Percentiles rank a stretch among this genome's conserved stretches.
phyloP scores from a whole-genome alignment of 2,888 invertebrate species.

The Cephus rjabovi region DNA sequence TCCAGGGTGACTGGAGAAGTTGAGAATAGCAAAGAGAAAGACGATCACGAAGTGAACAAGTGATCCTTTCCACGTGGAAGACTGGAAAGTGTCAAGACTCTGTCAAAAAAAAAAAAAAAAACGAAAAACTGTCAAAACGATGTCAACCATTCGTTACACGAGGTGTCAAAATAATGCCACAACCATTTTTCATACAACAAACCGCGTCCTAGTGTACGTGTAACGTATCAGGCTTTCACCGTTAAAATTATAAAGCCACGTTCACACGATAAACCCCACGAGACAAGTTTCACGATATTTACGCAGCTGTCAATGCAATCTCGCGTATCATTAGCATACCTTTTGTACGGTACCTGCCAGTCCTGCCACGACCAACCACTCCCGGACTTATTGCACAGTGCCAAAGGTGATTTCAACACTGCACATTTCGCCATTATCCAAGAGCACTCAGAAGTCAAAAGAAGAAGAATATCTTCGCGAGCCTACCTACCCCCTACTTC shows the following conservation, averaged over 20 bases:
- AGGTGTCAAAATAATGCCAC: background rate
- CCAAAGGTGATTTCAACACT: constrained; percentile 37
- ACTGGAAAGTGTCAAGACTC: background rate
- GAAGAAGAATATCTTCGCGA: background rate
- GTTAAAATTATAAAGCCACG: constrained; percentile 16
- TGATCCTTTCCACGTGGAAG: background rate
- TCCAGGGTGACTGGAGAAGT: background rate
- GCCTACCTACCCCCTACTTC: background rate
- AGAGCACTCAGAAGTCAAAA: background rate
- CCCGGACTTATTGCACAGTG: constrained; percentile 12
- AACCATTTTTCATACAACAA: background rate
- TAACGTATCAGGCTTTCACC: constrained; percentile 13
- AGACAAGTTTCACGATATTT: constrained; percentile 28
- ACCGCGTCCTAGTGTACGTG: background rate
- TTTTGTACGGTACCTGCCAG: constrained; percentile 22
- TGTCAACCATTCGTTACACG: background rate
- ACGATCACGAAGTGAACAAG: background rate
- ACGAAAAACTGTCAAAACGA: background rate
- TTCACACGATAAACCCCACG: constrained; percentile 10
- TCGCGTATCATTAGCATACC: constrained; percentile 40
- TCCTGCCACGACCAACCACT: constrained; percentile 2
- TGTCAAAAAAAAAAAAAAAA: background rate
- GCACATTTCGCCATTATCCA: constrained; percentile 28
- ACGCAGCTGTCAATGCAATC: constrained; percentile 34
- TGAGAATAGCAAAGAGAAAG: background rate